A percentile compares a stretch with the other conserved stretches of the same genome.
phyloP scores from a whole-genome alignment of 2,888 invertebrate species.

The Eupeodes luniger region DNA sequence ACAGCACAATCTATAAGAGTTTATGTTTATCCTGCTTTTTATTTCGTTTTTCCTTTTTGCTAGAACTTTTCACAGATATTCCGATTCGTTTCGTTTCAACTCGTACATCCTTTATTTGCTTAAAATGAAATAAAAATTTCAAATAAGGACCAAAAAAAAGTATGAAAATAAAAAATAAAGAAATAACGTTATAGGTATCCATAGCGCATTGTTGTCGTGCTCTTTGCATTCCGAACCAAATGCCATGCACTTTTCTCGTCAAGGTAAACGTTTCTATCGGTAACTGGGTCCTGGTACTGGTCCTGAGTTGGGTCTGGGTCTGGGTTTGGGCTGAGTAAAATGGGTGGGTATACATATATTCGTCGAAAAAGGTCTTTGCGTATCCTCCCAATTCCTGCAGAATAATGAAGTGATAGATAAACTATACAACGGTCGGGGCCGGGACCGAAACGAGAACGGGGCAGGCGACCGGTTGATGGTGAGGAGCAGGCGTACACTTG shows the following conservation, averaged over 20 bases:
- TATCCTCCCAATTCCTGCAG: conserved; percentile 7
- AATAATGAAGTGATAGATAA: conserved; percentile 55
- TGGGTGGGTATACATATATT: too few relatives aligned
- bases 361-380: conserved; percentile 41
- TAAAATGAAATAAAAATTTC: conserved; percentile 53
- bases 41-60: conserved; percentile 22
- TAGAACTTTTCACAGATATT: conserved; percentile 55
- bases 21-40: conserved; percentile 50
- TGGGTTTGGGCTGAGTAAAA: background rate
- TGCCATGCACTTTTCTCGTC: conserved; percentile 65
- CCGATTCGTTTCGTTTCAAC: conserved; percentile 42
- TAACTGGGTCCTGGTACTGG: conserved; percentile 5
- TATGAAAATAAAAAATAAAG: background rate
- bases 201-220: conserved; percentile 71
- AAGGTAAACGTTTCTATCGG: conserved; percentile 74
- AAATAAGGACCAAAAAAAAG: conserved; percentile 28
- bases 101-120: conserved; percentile 65
- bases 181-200: conserved; percentile 24
- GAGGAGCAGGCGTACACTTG: conserved; percentile 55
- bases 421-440: conserved; percentile 14
- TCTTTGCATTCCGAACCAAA: conserved; percentile 64
- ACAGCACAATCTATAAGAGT: conserved; percentile 29
- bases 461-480: background rate
- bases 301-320: background rate
- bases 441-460: background rate